Conservation (phyloP, 2,113 vertebrate genomes). For the Oryctolagus cuniculus region DNA sequence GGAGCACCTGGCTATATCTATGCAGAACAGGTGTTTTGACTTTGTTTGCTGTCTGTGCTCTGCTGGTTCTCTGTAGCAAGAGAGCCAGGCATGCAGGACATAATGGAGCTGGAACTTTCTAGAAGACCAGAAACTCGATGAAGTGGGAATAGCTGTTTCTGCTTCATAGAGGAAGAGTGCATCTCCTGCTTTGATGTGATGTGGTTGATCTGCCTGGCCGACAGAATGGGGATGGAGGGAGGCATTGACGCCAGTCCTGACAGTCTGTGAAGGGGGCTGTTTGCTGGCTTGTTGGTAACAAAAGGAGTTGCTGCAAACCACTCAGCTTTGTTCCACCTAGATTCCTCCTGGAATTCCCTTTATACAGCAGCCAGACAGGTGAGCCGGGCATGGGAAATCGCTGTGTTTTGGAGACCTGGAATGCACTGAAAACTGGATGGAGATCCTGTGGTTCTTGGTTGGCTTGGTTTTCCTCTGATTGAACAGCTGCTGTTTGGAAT, state of each 20-base stretch:
- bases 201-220: neutral
- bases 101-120: neutral
- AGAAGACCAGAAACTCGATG: conserved; percentile 1
- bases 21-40: neutral
- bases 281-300: neutral
- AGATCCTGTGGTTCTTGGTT: neutral
- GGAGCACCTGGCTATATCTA: neutral
- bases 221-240: no score
- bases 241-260: neutral
- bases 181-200: neutral
- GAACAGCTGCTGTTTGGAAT: conserved; percentile 16
- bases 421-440: neutral
- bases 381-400: neutral
- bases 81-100: neutral
- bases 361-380: neutral
- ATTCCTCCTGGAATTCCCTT: neutral
- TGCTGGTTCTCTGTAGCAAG: neutral
- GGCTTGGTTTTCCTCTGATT: neutral
- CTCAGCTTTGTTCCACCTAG: neutral
- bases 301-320: neutral
- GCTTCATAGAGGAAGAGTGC: neutral
- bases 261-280: neutral
- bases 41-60: neutral
- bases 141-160: neutral
- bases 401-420: neutral